These are phyloP conservation scores for Ferdinandea cuprea DNA, from an alignment of 2,888 invertebrate species.

Conservation along the genomic window DNA sequence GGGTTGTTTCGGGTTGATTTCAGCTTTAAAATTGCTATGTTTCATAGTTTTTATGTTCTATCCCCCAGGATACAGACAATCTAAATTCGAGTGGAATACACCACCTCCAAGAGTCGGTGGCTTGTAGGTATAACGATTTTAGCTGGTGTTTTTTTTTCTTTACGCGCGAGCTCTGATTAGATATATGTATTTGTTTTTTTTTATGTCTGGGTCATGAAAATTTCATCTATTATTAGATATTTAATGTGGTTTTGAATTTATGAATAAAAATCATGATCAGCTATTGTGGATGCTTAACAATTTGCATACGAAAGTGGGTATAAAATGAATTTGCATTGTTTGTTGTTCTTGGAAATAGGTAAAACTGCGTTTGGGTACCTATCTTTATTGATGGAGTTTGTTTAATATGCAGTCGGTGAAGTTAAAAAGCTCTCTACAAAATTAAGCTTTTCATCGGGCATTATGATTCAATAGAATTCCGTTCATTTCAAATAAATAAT, in stretches of 20 bases:
- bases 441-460: no score
- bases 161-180: constrained; percentile 49
- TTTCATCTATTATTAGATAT: constrained; percentile 39
- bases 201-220: constrained; percentile 10
- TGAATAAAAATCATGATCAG: background rate
- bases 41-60: constrained; percentile 29
- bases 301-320: background rate
- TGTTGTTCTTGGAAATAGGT: background rate
- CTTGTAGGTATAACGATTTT: background rate
- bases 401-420: no score
- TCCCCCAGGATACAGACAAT: constrained; percentile 56
- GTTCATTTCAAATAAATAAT: no score
- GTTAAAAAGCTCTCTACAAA: no score
- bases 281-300: background rate
- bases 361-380: background rate
- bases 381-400: background rate
- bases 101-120: constrained; percentile 27
- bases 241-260: constrained; percentile 7
- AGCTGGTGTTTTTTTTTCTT: background rate
- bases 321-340: background rate
- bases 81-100: constrained; percentile 38
- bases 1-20: constrained; percentile 61
- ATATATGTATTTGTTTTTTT: background rate
- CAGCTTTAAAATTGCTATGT: constrained; percentile 60
- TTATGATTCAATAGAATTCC: no score